Base-by-base conservation (phyloP, 2,888 invertebrate genomes). In the Lasioglossum calceatum region DNA sequence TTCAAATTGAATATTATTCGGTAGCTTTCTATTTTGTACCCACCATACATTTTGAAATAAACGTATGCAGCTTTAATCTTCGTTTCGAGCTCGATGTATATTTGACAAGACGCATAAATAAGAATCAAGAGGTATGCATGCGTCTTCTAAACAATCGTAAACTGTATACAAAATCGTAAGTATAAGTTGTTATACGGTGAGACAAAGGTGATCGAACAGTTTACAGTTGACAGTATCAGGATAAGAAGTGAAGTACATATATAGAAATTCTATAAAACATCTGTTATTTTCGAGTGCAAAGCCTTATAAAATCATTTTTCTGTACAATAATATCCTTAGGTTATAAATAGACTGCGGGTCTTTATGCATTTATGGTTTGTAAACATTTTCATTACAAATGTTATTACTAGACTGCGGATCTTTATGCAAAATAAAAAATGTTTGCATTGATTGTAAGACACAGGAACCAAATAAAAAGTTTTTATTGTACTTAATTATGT, bases 141-240 rank as follows among this genome's bases (percentile, higher is more conserved):
- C 16, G 14, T 32, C 42, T 32, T 32, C 3, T 32, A 71, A 77
- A 23, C n/a, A 47, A 36, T 72, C 64, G 47, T 39, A 75, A 77
- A 71, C 23, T 50, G 8, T 50, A 58, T 58, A 58, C n/a, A 61
- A 23, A 47, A 23, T 58, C 32, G 12, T 32, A 32, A 32, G 1
- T 14, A 27, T 27, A 27, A 67, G 32, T 16, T n/a, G n/a, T n/a
- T 19, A 67, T 81, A 58, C 36, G 27, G 47, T 27, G 47, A 58
- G 70, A 16, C 36, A 64, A 64, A 83, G 78, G 84, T 85, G 83
- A 79, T 42, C 39, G 39, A 79, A 36, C 19, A n/a, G 12, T 70
- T 47, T 10, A 23, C 14, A 72, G 50, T 70, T 27, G 16, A 50
- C 50, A 4, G 16, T 36, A 32, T 32, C 1, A 32, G 32, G 1